phyloP scores from a whole-genome alignment of 2,797 vertebrate species.

The Rhinoraja longicauda region DNA sequence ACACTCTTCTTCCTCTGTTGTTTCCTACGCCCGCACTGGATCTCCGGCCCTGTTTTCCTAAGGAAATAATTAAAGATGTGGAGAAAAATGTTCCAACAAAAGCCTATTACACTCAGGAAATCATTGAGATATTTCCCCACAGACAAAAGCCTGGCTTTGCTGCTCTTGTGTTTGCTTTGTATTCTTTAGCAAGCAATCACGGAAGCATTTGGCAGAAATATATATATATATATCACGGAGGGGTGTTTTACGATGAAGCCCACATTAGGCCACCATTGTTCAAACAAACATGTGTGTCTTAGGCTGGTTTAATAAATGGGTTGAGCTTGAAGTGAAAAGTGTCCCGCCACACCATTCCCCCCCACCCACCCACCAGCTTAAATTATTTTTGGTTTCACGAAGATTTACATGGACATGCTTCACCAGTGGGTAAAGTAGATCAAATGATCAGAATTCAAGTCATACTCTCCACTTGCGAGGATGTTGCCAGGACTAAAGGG shows the following conservation, averaged over 20 bases:
- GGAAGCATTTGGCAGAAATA: conserved; percentile 56
- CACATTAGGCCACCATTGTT: conserved; percentile 48
- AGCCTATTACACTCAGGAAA: conserved; percentile 48
- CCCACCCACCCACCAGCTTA: not conserved
- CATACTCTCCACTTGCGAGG: not conserved
- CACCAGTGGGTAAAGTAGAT: not conserved
- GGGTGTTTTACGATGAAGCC: conserved; percentile 52
- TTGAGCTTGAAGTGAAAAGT: conserved; percentile 44
- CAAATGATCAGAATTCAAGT: conserved; percentile 23
- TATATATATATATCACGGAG: conserved; percentile 53
- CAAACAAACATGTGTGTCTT: conserved; percentile 49
- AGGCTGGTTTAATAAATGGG: conserved; percentile 44
- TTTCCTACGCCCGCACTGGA: conserved; percentile 56
- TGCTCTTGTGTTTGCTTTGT: conserved; percentile 52
- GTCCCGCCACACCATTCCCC: conserved; percentile 38
- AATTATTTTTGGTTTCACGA: not conserved
- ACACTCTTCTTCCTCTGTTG: conserved; percentile 58
- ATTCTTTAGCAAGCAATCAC: conserved; percentile 51
- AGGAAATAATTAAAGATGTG: conserved; percentile 70
- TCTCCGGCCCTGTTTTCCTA: conserved; percentile 59
- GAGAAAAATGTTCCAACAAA: conserved; percentile 48
- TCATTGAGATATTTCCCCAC: conserved; percentile 52
- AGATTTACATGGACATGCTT: not conserved
- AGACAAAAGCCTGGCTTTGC: conserved; percentile 43
- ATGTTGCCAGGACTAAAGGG: too few relatives aligned